Evolutionary conservation across 2,888 invertebrate species (phyloP).

Genomic region (Lamellibrachia satsuma): DNA sequence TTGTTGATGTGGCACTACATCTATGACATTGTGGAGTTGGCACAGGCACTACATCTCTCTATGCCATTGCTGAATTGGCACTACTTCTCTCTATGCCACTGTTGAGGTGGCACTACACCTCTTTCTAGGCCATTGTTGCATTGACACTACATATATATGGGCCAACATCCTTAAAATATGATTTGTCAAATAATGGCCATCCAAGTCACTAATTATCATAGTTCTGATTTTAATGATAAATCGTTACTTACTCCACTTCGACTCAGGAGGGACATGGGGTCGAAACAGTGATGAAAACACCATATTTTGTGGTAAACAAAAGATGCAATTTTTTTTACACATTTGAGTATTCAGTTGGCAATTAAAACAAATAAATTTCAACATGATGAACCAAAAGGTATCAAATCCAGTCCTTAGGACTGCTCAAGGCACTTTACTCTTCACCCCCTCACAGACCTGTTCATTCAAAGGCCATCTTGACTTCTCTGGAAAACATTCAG

Average conservation of each 20-base stretch:
- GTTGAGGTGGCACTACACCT: too few relatives aligned
- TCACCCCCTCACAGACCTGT: too few relatives aligned
- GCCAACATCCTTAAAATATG: neutral
- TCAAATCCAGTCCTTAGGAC: neutral
- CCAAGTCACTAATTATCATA: constrained; percentile 10
- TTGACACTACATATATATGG: neutral
- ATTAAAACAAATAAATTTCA: neutral
- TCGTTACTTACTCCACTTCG: neutral
- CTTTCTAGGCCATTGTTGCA: too few relatives aligned
- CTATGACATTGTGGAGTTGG: too few relatives aligned
- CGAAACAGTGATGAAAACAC: neutral
- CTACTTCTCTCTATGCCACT: too few relatives aligned
- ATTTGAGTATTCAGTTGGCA: too few relatives aligned
- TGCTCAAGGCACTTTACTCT: too few relatives aligned
- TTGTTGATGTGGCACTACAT: too few relatives aligned
- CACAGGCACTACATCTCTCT: too few relatives aligned
- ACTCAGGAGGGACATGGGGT: neutral
- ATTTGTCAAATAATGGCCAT: neutral
- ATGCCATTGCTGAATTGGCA: too few relatives aligned
- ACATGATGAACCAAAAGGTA: neutral
- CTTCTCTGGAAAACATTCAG: too few relatives aligned
- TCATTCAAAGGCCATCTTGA: too few relatives aligned
- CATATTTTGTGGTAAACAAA: neutral
- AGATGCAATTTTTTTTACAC: neutral
- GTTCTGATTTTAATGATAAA: neutral